phyloP scores from a whole-genome alignment of 2,888 invertebrate genomes.

The Tinea semifulvella region DNA sequence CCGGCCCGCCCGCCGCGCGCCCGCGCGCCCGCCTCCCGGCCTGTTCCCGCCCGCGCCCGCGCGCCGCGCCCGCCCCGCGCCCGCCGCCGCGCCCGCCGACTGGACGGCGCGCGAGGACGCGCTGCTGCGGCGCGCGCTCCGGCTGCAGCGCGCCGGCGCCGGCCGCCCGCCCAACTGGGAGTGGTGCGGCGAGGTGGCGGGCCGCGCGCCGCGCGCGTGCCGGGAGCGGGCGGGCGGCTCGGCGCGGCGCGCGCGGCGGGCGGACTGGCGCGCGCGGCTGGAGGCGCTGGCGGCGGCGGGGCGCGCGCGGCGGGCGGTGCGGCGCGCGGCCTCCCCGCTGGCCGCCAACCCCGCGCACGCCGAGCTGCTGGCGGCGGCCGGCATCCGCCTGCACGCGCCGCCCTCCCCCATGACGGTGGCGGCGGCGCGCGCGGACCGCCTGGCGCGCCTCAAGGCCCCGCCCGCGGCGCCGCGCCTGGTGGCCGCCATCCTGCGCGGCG shows the following conservation, averaged over 20 bases:
- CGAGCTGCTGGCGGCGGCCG: conserved; percentile 76
- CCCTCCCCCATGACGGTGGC: conserved; percentile 85
- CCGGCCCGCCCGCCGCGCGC: conserved; percentile 56
- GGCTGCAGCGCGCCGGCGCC: conserved; percentile 73
- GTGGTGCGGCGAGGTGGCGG: conserved; percentile 90
- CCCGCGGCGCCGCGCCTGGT: conserved; percentile 26
- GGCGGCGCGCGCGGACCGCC: conserved; percentile 80
- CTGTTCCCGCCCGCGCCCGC: conserved; percentile 74
- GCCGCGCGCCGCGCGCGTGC: conserved; percentile 89
- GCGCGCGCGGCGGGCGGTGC: conserved; percentile 77
- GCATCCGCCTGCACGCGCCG: conserved; percentile 85
- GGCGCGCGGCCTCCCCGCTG: conserved; percentile 75
- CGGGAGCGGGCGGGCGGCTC: conserved; percentile 89
- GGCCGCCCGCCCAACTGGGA: conserved; percentile 97
- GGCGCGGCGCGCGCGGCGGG: conserved; percentile 72
- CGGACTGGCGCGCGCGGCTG: conserved; percentile 64
- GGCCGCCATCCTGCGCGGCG: conserved; percentile 21
- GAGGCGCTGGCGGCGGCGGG: conserved; percentile 81
- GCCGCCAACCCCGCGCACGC: conserved; percentile 86
- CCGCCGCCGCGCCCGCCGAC: conserved; percentile 54
- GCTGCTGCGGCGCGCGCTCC: conserved; percentile 83
- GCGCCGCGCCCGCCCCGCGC: conserved; percentile 78
- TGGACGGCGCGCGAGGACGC: conserved; percentile 94
- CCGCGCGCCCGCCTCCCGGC: conserved; percentile 76
- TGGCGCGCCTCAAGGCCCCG: conserved; percentile 56